phyloP scores from a whole-genome alignment of 2,113 vertebrate species.

The Mellivora capensis region DNA sequence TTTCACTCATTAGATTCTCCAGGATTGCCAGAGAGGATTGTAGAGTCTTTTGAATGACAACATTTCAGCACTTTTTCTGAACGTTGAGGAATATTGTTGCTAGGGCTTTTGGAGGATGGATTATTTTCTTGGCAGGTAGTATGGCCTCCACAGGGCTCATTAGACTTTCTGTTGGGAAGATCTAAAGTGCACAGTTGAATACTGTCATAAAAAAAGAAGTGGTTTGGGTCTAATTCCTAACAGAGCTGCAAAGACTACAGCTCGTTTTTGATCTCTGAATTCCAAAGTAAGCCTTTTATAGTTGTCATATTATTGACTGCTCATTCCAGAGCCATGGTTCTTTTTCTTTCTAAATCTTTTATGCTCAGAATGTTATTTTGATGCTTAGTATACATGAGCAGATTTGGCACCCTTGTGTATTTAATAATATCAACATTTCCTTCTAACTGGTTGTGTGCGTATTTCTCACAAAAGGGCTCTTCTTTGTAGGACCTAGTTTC shows the following conservation, averaged over 20 bases:
- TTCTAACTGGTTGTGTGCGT: background rate
- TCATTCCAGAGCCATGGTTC: background rate
- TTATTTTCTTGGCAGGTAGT: conserved; percentile 47
- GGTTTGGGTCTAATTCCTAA: conserved; percentile 49
- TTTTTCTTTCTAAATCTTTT: conserved; percentile 54
- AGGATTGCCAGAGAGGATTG: background rate
- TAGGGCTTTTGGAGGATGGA: conserved; percentile 16
- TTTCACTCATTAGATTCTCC: background rate
- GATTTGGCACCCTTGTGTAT: background rate
- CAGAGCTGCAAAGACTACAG: conserved; percentile 53
- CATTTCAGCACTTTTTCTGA: background rate
- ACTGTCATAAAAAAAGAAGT: conserved; percentile 53
- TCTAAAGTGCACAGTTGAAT: conserved; percentile 43
- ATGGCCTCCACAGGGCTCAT: conserved; percentile 31
- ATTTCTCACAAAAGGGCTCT: background rate
- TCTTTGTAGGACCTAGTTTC: background rate
- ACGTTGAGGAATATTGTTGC: conserved; percentile 26
- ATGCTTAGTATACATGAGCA: background rate
- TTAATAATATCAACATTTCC: conserved; percentile 51
- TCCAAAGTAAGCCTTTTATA: conserved; percentile 49
- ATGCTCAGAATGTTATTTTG: background rate
- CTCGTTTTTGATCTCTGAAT: conserved; percentile 65
- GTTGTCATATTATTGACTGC: background rate
- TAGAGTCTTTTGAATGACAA: background rate
- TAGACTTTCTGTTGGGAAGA: conserved; percentile 57